A percentile compares a stretch with the other conserved stretches of the same genome.
Evolutionary conservation across 2,113 vertebrate genomes (phyloP).

Genomic region (Numida meleagris): DNA sequence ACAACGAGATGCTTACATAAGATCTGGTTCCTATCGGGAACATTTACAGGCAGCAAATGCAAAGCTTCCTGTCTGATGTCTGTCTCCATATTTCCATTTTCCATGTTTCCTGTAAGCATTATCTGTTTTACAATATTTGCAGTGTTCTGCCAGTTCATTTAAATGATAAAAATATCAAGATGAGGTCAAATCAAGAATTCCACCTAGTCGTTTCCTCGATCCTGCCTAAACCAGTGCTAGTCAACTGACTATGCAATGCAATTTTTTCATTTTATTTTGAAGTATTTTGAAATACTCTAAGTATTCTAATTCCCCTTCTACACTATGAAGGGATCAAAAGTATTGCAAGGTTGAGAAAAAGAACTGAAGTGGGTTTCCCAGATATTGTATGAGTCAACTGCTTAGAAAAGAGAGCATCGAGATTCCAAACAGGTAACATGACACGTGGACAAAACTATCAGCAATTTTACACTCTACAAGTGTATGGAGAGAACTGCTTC

Average conservation of each 20-base stretch:
- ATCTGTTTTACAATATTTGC: neutral
- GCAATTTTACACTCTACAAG: neutral
- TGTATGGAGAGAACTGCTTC: slow-evolving; percentile 8
- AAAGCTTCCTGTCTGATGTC: neutral
- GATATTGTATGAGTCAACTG: neutral
- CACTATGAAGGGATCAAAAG: neutral
- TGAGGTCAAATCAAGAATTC: neutral
- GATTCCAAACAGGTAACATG: neutral
- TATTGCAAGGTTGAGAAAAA: neutral
- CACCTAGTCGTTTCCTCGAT: neutral
- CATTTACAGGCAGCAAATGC: neutral
- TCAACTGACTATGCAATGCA: neutral
- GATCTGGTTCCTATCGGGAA: neutral
- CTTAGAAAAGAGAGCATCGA: neutral
- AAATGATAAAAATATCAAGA: neutral
- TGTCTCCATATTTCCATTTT: neutral
- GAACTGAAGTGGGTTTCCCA: neutral
- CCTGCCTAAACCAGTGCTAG: neutral
- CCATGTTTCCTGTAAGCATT: neutral
- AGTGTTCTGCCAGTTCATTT: neutral
- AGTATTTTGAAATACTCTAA: neutral
- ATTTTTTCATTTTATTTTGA: neutral
- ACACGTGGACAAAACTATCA: neutral
- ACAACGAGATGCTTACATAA: neutral
- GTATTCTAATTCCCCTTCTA: neutral